phyloP scores from a whole-genome alignment of 1,140 invertebrate genomes.

The Pogonognathellus flavescens region DNA sequence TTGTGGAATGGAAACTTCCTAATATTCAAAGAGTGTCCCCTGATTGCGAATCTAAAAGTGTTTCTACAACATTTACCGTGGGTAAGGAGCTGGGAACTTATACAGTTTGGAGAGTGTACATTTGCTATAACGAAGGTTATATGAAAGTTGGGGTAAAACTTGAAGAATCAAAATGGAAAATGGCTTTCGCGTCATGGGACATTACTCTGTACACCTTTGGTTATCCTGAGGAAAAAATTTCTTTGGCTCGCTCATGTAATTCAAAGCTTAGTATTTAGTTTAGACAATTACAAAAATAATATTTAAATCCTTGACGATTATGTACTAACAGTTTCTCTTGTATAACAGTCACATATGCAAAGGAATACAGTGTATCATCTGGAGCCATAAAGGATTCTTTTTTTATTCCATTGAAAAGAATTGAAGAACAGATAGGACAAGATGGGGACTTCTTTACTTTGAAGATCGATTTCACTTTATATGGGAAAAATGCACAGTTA shows the following conservation, averaged over 20 bases:
- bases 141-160: slow-evolving; percentile 1
- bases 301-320: neutral
- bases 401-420: neutral
- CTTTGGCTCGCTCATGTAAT: neutral
- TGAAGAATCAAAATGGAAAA: neutral
- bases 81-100: neutral
- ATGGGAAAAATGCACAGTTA: neutral
- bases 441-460: neutral
- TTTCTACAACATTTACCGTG: neutral
- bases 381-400: slow-evolving; percentile 4
- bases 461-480: neutral
- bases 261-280: neutral
- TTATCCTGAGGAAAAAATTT: neutral
- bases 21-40: neutral
- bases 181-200: neutral
- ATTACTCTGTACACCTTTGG: neutral
- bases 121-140: neutral
- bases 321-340: neutral
- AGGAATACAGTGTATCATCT: neutral
- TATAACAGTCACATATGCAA: slow-evolving; percentile 6
- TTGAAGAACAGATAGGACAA: neutral
- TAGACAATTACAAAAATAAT: neutral
- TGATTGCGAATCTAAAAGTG: neutral
- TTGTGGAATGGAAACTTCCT: slow-evolving; percentile 9
- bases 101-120: neutral